Percentiles rank a stretch among this genome's conserved stretches.
Conservation (phyloP, 2,113 vertebrate species). For the Lophochroa leadbeateri region DNA sequence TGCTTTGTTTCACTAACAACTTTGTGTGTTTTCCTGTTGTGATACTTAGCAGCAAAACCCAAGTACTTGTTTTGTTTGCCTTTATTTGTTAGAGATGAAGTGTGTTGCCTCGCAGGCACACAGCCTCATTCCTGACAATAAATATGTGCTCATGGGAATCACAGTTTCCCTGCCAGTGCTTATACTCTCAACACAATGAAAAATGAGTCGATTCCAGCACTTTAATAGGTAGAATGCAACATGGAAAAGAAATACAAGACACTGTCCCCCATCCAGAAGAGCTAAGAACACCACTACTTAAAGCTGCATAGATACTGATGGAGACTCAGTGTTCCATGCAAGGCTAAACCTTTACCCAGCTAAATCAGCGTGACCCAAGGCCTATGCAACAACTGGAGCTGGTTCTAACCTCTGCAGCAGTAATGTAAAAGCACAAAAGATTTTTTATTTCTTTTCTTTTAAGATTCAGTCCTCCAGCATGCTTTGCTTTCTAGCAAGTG, state of each 20-base stretch:
- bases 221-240: not conserved
- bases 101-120: fast-evolving
- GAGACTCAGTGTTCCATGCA: not conserved
- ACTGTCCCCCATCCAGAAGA: not conserved
- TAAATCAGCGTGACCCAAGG: not conserved
- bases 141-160: not conserved
- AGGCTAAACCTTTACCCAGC: not conserved
- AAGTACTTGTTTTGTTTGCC: not conserved
- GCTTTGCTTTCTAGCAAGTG: not conserved
- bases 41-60: not conserved
- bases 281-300: not conserved
- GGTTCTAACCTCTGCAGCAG: not conserved
- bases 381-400: not conserved
- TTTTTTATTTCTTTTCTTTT: not conserved
- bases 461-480: not conserved
- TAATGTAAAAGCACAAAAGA: not conserved
- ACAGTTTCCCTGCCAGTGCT: not conserved
- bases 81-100: not conserved
- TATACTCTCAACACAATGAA: not conserved
- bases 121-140: not conserved
- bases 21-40: not conserved
- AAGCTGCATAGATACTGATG: not conserved
- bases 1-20: not conserved
- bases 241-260: not conserved
- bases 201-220: not conserved